Evolutionary conservation across 2,797 vertebrate species (phyloP), one percentile per base, ranked within the genome.

Genomic region (Leptatherina wallacei): DNA sequence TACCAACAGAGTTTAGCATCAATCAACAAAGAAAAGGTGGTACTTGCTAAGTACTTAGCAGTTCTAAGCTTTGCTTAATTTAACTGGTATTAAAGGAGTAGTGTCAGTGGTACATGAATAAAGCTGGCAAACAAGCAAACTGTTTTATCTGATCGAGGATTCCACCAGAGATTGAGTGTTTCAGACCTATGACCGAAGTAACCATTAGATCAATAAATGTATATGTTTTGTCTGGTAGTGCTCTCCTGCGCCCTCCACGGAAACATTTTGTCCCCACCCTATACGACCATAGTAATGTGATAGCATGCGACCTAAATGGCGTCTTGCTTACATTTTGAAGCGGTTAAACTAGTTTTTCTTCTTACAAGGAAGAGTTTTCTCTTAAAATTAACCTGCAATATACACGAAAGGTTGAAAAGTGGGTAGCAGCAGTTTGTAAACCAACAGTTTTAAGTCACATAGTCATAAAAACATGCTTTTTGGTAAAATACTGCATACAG

Each of bases 1-100:
- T 40, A 36, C 59, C 8, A 36, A 61, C 49, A n/a, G 22, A 63
- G n/a, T 70, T 76, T 72, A 75, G 70, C 76, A 30, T 54, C 54
- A 52, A 61, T 64, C 75, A 90, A 86, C 88, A 90, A 92, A 92
- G 85, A 90, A 86, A 90, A 78, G 2, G 33, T 70, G 78, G 35
- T 35, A 70, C 3, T 66, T 66, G 77, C 59, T 77, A 54, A 86
- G 57, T 56, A 14, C 30, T 77, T 55, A 74, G 58, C 64, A 65
- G 42, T 9, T 32, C 4, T 52, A 60, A 77, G 59, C 36, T 55
- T 64, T 69, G 33, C 38, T 27, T 44, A 58, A 67, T 61, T 13
- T 52, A 66, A 65, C 27, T 3, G 22, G 11, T 9, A 44, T 47
- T 75, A 42, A 63, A 66, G 1, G n/a, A 62, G 30, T 33, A 20